Base-by-base conservation (phyloP, 2,113 vertebrate species). In the Muscicapa adusta region DNA sequence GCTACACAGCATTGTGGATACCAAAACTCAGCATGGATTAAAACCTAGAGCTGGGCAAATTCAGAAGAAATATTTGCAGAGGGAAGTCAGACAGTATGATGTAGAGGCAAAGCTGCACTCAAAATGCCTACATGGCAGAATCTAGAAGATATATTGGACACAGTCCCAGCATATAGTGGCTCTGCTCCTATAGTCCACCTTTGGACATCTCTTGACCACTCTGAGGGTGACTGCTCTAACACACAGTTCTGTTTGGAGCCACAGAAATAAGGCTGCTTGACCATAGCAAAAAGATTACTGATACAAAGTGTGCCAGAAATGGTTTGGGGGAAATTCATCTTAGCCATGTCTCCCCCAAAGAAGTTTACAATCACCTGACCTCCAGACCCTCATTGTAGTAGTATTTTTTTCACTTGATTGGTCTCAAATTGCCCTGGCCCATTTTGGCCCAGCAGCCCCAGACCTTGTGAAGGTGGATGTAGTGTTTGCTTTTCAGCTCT, bases 311-410 rank as follows among this genome's bases (percentile, higher is more conserved):
- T 53, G 38, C 26, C 65, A 84, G 73, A 93, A 94, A 81, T 19
- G 28, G 2, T 36, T 47, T 65, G 33, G 33, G 19, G 19, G 10
- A 93, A 92, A 29, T 58, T 77, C 20, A 60, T 63, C 14, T 66
- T 56, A 40, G 18, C 22, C 1, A 0, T 38, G 17, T 65, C 9
- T 84, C 34, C 54, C 45, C 8, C 20, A 33, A 4, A 38, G n/a
- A 85, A 48, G 26, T 31, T 78, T 42, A 50, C 24, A 16, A n/a
- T 70, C 50, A 66, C 25, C 25, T 45, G 20, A 51, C 26, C 61
- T 25, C 38, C 23, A 50, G 36, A 29, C 26, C 18, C 17, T 85
- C 43, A 13, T 3, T 58, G 67, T 28, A 6, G 18, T 24, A 61
- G 24, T 33, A 24, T 24, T 67, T 84, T 80, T 89, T 54, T 45